These are phyloP conservation scores for Oophaga sylvatica DNA, from an alignment of 2,797 vertebrate species.

Conservation along the genomic window DNA sequence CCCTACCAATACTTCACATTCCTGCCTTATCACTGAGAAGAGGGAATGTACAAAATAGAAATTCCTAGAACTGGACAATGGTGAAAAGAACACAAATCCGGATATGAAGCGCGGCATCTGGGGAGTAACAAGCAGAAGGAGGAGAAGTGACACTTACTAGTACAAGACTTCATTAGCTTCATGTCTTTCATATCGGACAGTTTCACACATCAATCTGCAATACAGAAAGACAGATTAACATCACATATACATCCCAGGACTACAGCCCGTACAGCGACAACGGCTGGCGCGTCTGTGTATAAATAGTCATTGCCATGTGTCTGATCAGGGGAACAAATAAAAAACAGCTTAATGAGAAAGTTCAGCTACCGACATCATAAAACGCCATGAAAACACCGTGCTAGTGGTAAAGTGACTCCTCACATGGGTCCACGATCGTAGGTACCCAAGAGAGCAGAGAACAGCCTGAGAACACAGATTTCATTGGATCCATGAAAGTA, in stretches of 20 bases:
- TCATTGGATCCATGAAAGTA: too few species aligned
- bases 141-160: slow-evolving; percentile 86
- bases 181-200: slow-evolving; percentile 94
- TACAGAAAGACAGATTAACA: slow-evolving; percentile 63
- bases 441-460: too few species aligned
- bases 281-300: too few species aligned
- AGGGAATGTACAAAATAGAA: neutral
- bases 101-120: neutral
- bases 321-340: neutral
- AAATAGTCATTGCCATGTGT: neutral
- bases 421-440: too few species aligned
- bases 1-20: slow-evolving; percentile 15
- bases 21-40: neutral
- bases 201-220: slow-evolving; percentile 96
- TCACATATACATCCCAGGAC: neutral
- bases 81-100: neutral
- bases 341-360: neutral
- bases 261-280: too few species aligned
- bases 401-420: too few species aligned
- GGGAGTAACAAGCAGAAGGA: slow-evolving; percentile 14
- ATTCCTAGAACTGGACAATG: slow-evolving; percentile 6
- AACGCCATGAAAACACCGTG: too few species aligned
- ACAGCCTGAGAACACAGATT: too few species aligned
- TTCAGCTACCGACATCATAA: too few species aligned
- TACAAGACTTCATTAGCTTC: slow-evolving; percentile 98